A percentile compares a stretch with the other conserved stretches of the same genome.
Conservation (phyloP, 2,113 vertebrate genomes). For the Hypocryptadius cinnamomeus region DNA sequence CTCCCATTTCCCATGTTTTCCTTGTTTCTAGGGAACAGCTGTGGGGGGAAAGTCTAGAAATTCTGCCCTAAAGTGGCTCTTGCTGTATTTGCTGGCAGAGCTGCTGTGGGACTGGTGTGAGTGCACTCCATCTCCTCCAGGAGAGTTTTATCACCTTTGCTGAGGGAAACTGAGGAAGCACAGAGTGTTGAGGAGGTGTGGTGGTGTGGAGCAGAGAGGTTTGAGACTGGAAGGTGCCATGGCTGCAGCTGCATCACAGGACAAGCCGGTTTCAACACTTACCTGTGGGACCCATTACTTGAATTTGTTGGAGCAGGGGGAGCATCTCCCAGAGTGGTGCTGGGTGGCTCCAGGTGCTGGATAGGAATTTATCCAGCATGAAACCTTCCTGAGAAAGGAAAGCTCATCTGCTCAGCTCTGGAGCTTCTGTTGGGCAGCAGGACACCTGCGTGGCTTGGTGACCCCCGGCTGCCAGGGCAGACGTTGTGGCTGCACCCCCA, state of each 20-base stretch:
- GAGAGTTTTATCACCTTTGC: background rate
- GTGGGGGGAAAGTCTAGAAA: background rate
- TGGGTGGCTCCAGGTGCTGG: background rate
- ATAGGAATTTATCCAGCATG: fast-evolving
- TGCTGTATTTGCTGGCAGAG: background rate
- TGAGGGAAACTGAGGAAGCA: background rate
- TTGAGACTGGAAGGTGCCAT: background rate
- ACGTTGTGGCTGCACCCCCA: background rate
- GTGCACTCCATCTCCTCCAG: background rate
- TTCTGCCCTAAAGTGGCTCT: background rate
- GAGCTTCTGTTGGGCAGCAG: background rate
- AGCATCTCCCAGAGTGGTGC: background rate
- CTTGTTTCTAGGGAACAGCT: background rate
- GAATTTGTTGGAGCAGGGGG: background rate
- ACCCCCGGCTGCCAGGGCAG: background rate
- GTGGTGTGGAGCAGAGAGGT: background rate
- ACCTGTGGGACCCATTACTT: background rate
- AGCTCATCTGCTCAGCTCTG: fast-evolving
- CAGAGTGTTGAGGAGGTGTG: background rate
- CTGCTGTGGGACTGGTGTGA: background rate
- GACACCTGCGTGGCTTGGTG: background rate
- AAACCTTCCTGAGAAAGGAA: background rate
- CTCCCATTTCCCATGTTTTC: background rate
- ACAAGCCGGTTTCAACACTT: fast-evolving
- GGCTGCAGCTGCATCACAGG: fast-evolving